Conservation (phyloP, 2,888 invertebrate genomes). For the Odontocolon sp. region DNA sequence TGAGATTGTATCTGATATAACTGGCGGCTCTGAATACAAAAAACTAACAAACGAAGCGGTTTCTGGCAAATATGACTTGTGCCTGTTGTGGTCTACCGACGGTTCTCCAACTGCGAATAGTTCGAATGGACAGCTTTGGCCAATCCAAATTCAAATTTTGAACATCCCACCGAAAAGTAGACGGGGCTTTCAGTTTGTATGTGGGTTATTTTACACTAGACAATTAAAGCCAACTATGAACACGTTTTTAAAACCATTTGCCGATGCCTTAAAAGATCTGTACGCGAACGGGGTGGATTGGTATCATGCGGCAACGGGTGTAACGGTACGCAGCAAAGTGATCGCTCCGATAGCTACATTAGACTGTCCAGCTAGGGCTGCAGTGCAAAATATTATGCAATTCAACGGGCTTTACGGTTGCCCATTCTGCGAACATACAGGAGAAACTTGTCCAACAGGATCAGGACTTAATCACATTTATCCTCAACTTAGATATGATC, state of each 20-base stretch:
- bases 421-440: constrained; percentile 44
- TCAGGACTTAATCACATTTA: background rate
- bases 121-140: constrained; percentile 20
- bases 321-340: constrained; percentile 1
- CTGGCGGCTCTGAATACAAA: background rate
- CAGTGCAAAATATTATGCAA: constrained; percentile 44
- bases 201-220: constrained; percentile 18
- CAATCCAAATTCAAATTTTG: constrained; percentile 29
- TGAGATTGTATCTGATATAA: constrained; percentile 7
- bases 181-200: constrained; percentile 23
- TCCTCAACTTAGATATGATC: background rate
- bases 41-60: background rate
- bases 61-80: constrained; percentile 6
- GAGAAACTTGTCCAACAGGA: constrained; percentile 29
- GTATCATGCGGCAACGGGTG: constrained; percentile 8
- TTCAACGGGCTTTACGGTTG: constrained; percentile 48
- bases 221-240: constrained; percentile 35
- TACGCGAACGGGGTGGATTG: constrained; percentile 27
- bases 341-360: constrained; percentile 18
- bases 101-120: constrained; percentile 12
- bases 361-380: constrained; percentile 36
- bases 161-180: constrained; percentile 24
- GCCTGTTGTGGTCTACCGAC: constrained; percentile 24
- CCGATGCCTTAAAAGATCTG: constrained; percentile 14
- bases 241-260: constrained; percentile 41